These are phyloP conservation scores for Uria lomvia DNA, from an alignment of 2,113 vertebrate genomes.

Conservation along the genomic window DNA sequence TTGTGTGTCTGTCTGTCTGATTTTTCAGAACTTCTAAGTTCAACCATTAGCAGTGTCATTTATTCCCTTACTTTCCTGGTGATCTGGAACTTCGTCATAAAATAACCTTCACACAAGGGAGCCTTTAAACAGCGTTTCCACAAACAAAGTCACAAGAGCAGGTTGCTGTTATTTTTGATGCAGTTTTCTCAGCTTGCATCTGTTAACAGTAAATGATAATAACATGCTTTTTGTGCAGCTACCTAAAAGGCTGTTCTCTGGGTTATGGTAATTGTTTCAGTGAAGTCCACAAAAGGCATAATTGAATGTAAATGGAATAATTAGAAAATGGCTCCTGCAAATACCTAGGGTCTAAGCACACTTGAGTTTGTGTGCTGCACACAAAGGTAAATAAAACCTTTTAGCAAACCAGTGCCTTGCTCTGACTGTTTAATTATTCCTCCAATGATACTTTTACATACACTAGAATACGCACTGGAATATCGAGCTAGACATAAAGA, in stretches of 20 bases:
- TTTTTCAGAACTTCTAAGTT: neutral
- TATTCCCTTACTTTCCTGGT: neutral
- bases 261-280: neutral
- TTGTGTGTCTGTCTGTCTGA: neutral
- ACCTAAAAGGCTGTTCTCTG: neutral
- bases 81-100: neutral
- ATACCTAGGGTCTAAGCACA: neutral
- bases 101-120: neutral
- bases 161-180: neutral
- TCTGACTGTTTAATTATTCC: neutral
- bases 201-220: neutral
- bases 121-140: neutral
- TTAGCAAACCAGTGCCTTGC: neutral
- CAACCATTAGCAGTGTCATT: neutral
- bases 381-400: slow-evolving; percentile 26
- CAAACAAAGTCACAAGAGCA: neutral
- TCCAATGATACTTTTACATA: neutral
- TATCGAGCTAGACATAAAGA: neutral
- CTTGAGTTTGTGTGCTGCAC: neutral
- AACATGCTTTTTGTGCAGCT: neutral
- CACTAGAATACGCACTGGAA: neutral
- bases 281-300: neutral
- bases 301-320: slow-evolving; percentile 31
- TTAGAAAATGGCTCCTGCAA: neutral
- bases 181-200: neutral